Conservation (phyloP, 2,888 invertebrate genomes). For the Lasius fuliginosus region DNA sequence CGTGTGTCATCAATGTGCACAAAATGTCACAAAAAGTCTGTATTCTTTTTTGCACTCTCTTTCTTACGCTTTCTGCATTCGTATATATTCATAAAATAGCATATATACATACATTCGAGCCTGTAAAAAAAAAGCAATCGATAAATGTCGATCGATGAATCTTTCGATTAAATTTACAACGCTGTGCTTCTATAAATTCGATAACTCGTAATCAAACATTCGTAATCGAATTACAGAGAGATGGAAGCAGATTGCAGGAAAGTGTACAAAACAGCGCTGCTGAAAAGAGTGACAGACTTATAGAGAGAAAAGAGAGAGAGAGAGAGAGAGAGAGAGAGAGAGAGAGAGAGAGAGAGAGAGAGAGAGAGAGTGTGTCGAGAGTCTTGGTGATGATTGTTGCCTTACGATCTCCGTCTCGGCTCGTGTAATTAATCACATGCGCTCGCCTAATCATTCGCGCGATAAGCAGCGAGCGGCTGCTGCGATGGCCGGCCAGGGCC, state of each 20-base stretch:
- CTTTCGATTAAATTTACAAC: background rate
- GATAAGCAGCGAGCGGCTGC: conserved; percentile 62
- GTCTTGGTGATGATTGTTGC: conserved; percentile 54
- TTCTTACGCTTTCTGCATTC: conserved; percentile 15
- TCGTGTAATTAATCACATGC: conserved; percentile 59
- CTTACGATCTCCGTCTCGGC: conserved; percentile 67
- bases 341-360: conserved; percentile 19
- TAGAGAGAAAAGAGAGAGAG: conserved; percentile 7
- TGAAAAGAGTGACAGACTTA: conserved; percentile 27
- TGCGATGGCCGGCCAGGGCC: conserved; percentile 66
- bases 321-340: conserved; percentile 3
- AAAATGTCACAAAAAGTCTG: conserved; percentile 29
- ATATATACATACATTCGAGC: background rate
- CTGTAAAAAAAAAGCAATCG: background rate
- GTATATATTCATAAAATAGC: too few species aligned
- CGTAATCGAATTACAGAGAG: background rate
- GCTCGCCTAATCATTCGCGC: conserved; percentile 68
- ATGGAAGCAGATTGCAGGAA: background rate
- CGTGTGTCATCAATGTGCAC: conserved; percentile 52
- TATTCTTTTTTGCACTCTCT: conserved; percentile 36
- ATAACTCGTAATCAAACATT: background rate
- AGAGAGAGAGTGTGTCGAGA: conserved; percentile 40
- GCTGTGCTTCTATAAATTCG: background rate
- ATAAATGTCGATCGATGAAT: background rate
- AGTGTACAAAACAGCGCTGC: conserved; percentile 26